phyloP scores from a whole-genome alignment of 2,888 invertebrate species.

The Stenurella melanura region DNA sequence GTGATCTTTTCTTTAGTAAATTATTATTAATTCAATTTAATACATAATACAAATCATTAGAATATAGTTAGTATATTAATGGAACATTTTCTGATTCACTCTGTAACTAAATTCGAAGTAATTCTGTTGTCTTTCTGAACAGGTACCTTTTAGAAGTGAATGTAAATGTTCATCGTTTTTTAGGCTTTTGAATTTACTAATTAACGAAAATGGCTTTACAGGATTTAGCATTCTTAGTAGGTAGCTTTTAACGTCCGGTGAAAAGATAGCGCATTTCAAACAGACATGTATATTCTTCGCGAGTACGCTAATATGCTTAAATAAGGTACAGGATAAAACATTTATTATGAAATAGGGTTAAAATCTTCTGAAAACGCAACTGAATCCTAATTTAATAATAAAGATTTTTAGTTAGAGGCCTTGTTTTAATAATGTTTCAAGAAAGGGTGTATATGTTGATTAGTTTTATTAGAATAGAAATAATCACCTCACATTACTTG shows the following conservation, averaged over 20 bases:
- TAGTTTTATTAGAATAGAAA: no score
- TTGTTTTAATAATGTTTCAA: no score
- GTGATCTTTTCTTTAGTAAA: no score
- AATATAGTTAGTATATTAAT: not conserved
- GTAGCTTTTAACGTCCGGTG: slow-evolving; percentile 51
- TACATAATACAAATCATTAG: no score
- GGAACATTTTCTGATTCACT: not conserved
- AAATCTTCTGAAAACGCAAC: not conserved
- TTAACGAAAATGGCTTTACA: slow-evolving; percentile 49
- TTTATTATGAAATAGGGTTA: not conserved
- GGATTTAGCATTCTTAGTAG: slow-evolving; percentile 52
- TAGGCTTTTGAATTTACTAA: slow-evolving; percentile 51
- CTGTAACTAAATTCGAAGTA: not conserved
- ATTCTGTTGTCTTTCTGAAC: not conserved
- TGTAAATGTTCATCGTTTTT: slow-evolving; percentile 40
- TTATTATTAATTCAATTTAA: no score
- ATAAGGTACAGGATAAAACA: not conserved
- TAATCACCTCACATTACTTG: no score
- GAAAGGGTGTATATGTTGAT: no score
- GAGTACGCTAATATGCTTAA: not conserved
- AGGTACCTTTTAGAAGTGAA: slow-evolving; percentile 10
- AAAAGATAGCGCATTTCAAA: slow-evolving; percentile 54
- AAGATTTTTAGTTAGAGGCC: no score
- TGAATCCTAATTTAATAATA: not conserved
- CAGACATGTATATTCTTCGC: slow-evolving; percentile 48